These are phyloP conservation scores for Scarus forsteni DNA, from an alignment of 2,797 vertebrate species.

Conservation along the genomic window DNA sequence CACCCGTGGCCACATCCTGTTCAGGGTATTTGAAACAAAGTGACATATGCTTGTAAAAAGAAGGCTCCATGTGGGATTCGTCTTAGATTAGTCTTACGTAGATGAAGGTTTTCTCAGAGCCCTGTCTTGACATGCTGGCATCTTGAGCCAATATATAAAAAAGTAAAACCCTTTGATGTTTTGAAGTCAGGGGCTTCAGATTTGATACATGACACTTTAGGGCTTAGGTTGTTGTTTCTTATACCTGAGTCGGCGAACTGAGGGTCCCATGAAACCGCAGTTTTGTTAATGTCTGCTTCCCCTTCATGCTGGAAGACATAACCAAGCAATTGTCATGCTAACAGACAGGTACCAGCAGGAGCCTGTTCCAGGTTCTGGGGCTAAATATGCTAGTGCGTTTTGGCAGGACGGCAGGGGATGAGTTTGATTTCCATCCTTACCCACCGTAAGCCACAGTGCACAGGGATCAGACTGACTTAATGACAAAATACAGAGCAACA, in stretches of 20 bases:
- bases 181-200: slow-evolving; percentile 70
- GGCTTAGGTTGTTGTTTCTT: slow-evolving; percentile 49
- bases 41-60: slow-evolving; percentile 37
- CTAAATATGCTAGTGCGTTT: slow-evolving; percentile 43
- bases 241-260: slow-evolving; percentile 66
- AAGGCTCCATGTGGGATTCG: slow-evolving; percentile 19
- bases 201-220: slow-evolving; percentile 53
- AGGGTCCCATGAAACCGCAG: slow-evolving; percentile 48
- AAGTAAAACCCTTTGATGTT: slow-evolving; percentile 44
- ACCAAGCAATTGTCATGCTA: slow-evolving; percentile 60
- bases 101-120: slow-evolving; percentile 45
- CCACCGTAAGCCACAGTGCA: slow-evolving; percentile 40
- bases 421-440: slow-evolving; percentile 56
- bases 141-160: slow-evolving; percentile 44
- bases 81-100: slow-evolving; percentile 36
- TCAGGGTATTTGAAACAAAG: slow-evolving; percentile 21
- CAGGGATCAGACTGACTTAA: slow-evolving; percentile 47
- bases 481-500: slow-evolving; percentile 53
- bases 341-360: slow-evolving; percentile 46
- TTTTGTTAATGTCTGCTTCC: slow-evolving; percentile 61
- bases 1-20: slow-evolving; percentile 28
- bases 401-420: slow-evolving; percentile 51
- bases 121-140: slow-evolving; percentile 42
- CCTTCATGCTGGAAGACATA: slow-evolving; percentile 49
- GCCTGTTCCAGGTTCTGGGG: slow-evolving; percentile 53